phyloP scores from a whole-genome alignment of 1,140 invertebrate species.

The Drosophila pruinosa region DNA sequence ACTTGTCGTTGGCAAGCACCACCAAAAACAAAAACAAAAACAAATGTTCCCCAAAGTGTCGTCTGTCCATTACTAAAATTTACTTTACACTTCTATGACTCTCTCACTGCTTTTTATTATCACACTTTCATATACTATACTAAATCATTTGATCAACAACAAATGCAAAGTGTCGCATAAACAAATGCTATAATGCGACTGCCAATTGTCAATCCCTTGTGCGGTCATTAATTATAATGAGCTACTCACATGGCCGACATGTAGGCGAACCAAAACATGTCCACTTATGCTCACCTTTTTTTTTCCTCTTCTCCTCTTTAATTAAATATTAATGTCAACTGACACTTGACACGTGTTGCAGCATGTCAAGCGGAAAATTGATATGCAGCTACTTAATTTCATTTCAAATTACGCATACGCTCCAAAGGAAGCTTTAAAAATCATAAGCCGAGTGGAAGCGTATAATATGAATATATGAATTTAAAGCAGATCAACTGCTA shows the following conservation, averaged over 20 bases:
- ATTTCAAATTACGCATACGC: background rate
- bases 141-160: background rate
- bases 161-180: background rate
- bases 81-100: background rate
- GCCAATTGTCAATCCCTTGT: constrained; percentile 19
- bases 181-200: background rate
- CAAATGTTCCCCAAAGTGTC: background rate
- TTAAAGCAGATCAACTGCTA: background rate
- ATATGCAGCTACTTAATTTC: background rate
- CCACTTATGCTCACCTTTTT: background rate
- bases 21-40: too few species aligned
- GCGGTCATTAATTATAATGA: constrained; percentile 32
- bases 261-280: constrained; percentile 8
- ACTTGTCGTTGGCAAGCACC: background rate
- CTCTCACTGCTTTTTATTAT: background rate
- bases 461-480: background rate
- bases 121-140: background rate
- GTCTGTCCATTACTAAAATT: background rate
- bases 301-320: background rate
- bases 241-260: constrained; percentile 1
- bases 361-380: background rate
- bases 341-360: constrained; percentile 17
- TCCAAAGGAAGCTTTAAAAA: background rate
- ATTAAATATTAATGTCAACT: constrained; percentile 18
- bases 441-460: too few species aligned